phyloP scores from a whole-genome alignment of 2,888 invertebrate genomes.

The Druceiella hillmani region DNA sequence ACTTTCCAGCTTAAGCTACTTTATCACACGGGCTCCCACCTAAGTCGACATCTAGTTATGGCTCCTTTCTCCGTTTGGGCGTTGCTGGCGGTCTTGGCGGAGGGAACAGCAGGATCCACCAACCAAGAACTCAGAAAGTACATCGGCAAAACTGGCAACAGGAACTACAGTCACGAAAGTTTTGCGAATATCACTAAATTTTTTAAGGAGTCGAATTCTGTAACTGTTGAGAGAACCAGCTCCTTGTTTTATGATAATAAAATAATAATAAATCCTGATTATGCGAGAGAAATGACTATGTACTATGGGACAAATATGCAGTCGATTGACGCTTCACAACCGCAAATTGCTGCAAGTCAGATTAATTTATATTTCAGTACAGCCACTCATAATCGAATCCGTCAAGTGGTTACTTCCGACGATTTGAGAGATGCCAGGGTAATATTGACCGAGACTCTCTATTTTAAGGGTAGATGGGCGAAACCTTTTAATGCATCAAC shows the following conservation, averaged over 20 bases:
- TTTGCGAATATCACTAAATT: too few relatives aligned
- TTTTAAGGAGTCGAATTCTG: too few relatives aligned
- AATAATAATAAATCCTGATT: constrained; percentile 33
- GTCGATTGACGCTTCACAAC: constrained; percentile 37
- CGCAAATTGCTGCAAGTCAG: constrained; percentile 33
- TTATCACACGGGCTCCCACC: constrained; percentile 37
- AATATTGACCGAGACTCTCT: constrained; percentile 63
- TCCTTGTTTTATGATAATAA: constrained; percentile 41
- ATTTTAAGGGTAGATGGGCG: constrained; percentile 68
- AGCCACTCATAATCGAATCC: constrained; percentile 35
- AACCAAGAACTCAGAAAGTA: constrained; percentile 33
- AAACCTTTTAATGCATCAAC: constrained; percentile 55
- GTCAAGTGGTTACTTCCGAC: constrained; percentile 41
- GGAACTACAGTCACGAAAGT: too few relatives aligned
- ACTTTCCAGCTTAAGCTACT: constrained; percentile 43
- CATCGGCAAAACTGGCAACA: too few relatives aligned
- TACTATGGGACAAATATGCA: constrained; percentile 39
- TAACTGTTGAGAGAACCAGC: too few relatives aligned
- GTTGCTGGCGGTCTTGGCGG: constrained; percentile 41
- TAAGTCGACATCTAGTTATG: constrained; percentile 40
- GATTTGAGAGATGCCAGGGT: constrained; percentile 55
- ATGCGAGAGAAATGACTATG: constrained; percentile 30
- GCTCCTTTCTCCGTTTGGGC: constrained; percentile 50
- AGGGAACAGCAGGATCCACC: constrained; percentile 39
- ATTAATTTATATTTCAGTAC: constrained; percentile 39